phyloP scores from a whole-genome alignment of 2,797 vertebrate genomes.

The Oreortyx pictus region DNA sequence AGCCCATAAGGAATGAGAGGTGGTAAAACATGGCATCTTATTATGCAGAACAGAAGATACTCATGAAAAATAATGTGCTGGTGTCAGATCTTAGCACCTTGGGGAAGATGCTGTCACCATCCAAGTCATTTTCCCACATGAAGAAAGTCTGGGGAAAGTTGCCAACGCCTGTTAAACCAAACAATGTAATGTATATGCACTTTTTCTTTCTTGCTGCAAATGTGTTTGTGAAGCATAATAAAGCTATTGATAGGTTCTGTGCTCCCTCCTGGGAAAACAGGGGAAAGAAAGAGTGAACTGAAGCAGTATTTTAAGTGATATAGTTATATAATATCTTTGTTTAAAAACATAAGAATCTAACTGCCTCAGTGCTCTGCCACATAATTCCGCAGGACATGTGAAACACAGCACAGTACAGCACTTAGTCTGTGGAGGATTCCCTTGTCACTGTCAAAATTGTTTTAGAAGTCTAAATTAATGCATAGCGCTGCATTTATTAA shows the following conservation, averaged over 20 bases:
- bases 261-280: neutral
- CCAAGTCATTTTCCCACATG: slow-evolving; percentile 3
- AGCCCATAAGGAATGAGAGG: neutral
- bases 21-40: neutral
- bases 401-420: slow-evolving; percentile 21
- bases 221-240: neutral
- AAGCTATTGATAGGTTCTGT: slow-evolving; percentile 2
- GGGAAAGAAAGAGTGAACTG: neutral
- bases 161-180: neutral
- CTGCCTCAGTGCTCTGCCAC: slow-evolving; percentile 42
- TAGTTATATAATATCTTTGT: slow-evolving; percentile 60
- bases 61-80: slow-evolving; percentile 18
- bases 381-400: slow-evolving; percentile 48
- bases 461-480: slow-evolving; percentile 90
- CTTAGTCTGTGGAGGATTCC: slow-evolving; percentile 74
- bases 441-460: slow-evolving; percentile 81
- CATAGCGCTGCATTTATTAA: slow-evolving; percentile 90
- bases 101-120: slow-evolving; percentile 52
- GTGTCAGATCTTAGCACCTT: slow-evolving; percentile 42
- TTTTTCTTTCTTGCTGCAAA: slow-evolving; percentile 11
- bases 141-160: slow-evolving; percentile 47
- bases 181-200: neutral
- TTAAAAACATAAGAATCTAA: slow-evolving; percentile 68
- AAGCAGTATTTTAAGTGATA: slow-evolving; percentile 53
- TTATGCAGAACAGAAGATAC: slow-evolving; percentile 15